A percentile compares a stretch with the other conserved stretches of the same genome.
phyloP scores from a whole-genome alignment of 2,888 invertebrate genomes.

The Sycophila texana region DNA sequence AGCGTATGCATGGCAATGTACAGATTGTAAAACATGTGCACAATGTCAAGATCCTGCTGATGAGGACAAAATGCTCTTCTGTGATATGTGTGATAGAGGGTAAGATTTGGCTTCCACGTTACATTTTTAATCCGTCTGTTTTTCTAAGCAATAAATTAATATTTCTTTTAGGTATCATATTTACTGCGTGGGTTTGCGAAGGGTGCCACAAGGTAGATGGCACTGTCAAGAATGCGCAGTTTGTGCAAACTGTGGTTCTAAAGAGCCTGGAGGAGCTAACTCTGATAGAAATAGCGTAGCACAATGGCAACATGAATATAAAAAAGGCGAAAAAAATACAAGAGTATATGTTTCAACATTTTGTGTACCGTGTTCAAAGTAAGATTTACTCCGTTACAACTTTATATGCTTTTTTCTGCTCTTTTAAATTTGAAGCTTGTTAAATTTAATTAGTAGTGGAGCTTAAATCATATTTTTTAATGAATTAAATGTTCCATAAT shows the following conservation, averaged over 20 bases:
- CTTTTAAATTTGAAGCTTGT: neutral
- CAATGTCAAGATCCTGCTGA: slow-evolving; percentile 88
- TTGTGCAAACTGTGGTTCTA: slow-evolving; percentile 78
- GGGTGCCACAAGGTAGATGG: slow-evolving; percentile 92
- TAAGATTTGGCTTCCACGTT: slow-evolving; percentile 62
- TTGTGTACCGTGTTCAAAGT: slow-evolving; percentile 84
- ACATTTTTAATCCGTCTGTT: slow-evolving; percentile 4
- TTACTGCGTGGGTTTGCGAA: slow-evolving; percentile 89
- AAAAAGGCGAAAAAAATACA: slow-evolving; percentile 76
- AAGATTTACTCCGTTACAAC: slow-evolving; percentile 67
- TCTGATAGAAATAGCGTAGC: slow-evolving; percentile 73
- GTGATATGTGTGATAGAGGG: slow-evolving; percentile 95
- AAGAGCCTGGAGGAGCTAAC: slow-evolving; percentile 76
- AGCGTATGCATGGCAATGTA: slow-evolving; percentile 94
- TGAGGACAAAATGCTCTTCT: slow-evolving; percentile 95
- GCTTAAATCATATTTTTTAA: neutral
- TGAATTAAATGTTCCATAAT: slow-evolving; percentile 9
- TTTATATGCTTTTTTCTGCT: neutral
- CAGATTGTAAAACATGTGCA: slow-evolving; percentile 93
- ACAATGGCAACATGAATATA: slow-evolving; percentile 78
- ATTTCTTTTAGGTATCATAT: slow-evolving; percentile 83
- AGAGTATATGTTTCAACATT: slow-evolving; percentile 77
- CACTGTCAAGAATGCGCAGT: slow-evolving; percentile 89
- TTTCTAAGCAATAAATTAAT: slow-evolving; percentile 36
- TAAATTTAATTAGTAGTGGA: neutral